phyloP scores from a whole-genome alignment of 2,888 invertebrate species.

The Litoditis marina region DNA sequence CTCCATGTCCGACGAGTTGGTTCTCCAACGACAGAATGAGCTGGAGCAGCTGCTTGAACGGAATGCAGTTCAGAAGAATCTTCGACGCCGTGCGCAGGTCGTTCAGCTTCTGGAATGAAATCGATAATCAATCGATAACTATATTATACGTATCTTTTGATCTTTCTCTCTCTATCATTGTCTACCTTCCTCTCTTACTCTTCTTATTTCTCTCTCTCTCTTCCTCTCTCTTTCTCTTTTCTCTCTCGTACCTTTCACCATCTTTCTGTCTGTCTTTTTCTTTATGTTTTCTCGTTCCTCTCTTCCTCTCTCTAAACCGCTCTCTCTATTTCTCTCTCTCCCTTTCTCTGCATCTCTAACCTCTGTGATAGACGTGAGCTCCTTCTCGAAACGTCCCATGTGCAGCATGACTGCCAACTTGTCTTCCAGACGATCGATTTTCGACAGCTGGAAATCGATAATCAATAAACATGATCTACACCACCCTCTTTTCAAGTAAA shows the following conservation, averaged over 20 bases:
- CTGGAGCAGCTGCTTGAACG: slow-evolving; percentile 5
- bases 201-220: not conserved
- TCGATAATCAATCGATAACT: no score
- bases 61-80: not conserved
- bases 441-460: slow-evolving; percentile 39
- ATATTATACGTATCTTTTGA: not conserved
- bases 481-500: no score
- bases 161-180: not conserved
- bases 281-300: no score
- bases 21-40: slow-evolving; percentile 10
- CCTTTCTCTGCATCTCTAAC: not conserved
- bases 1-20: not conserved
- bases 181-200: not conserved
- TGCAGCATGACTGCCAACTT: slow-evolving; percentile 48
- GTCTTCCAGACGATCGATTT: slow-evolving; percentile 53
- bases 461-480: no score
- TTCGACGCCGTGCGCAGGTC: not conserved
- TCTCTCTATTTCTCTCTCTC: not conserved
- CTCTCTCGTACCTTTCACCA: not conserved
- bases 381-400: slow-evolving; percentile 40
- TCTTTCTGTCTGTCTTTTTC: no score
- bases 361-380: slow-evolving; percentile 26
- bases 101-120: slow-evolving; percentile 1
- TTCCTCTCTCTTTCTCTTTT: not conserved
- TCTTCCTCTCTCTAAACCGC: no score